Percentiles rank a stretch among this genome's conserved stretches.
These are phyloP conservation scores for Coptodon rendalli DNA, from an alignment of 2,113 vertebrate genomes.

Conservation along the genomic window DNA sequence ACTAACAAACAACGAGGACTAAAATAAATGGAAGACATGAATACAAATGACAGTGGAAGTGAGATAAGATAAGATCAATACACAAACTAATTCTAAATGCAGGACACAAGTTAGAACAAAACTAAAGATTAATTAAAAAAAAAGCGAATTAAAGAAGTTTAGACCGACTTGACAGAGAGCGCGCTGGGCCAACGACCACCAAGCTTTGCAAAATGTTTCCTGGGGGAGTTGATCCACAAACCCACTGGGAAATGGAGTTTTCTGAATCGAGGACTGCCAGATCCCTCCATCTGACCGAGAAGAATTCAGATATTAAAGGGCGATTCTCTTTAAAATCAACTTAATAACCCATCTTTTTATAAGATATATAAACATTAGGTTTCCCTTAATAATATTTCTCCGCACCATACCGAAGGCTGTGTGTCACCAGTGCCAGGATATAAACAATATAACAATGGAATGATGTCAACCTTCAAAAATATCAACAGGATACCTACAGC, in stretches of 20 bases:
- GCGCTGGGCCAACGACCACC: conserved; percentile 88
- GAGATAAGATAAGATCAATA: conserved; percentile 27
- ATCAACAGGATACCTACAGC: conserved; percentile 58
- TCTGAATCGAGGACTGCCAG: conserved; percentile 85
- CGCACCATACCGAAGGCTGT: background rate
- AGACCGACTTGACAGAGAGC: conserved; percentile 84
- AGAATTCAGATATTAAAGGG: background rate
- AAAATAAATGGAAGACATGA: conserved; percentile 46
- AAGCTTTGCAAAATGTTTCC: conserved; percentile 89
- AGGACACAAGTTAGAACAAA: background rate
- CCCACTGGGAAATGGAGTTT: conserved; percentile 90
- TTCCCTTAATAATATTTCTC: background rate
- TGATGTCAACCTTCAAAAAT: conserved; percentile 50
- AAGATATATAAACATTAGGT: background rate
- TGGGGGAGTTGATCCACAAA: conserved; percentile 90
- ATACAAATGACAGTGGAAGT: conserved; percentile 30
- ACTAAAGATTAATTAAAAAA: background rate
- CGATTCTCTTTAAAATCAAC: background rate
- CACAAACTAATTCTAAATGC: background rate
- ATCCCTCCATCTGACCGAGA: conserved; percentile 78
- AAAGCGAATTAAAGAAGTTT: background rate
- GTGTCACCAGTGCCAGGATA: background rate
- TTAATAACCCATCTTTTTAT: background rate
- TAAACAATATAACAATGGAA: conserved; percentile 59
- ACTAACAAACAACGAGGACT: conserved; percentile 48